phyloP scores from a whole-genome alignment of 2,888 invertebrate species.

The Archaeoteleia sp. region DNA sequence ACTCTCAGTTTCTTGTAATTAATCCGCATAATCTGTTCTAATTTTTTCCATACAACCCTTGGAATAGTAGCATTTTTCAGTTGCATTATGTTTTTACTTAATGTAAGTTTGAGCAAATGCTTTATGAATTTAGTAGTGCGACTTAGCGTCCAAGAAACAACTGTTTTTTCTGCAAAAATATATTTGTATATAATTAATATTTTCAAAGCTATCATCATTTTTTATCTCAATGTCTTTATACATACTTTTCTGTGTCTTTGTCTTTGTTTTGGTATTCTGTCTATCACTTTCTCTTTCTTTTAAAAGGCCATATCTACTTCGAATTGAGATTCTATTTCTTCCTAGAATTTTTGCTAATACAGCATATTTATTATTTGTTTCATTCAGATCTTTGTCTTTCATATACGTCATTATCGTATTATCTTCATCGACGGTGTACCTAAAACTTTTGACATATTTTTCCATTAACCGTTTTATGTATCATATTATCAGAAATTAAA shows the following conservation, averaged over 20 bases:
- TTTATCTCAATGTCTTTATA: conserved; percentile 11
- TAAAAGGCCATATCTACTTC: conserved; percentile 53
- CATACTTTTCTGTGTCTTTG: too few species aligned
- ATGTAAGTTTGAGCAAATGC: conserved; percentile 57
- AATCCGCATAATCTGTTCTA: conserved; percentile 59
- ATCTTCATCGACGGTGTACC: conserved; percentile 58
- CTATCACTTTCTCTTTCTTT: conserved; percentile 16
- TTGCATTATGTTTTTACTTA: conserved; percentile 57
- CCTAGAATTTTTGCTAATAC: conserved; percentile 58
- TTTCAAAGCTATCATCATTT: background rate
- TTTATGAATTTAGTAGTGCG: conserved; percentile 56
- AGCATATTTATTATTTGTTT: conserved; percentile 39
- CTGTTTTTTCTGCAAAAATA: conserved; percentile 1
- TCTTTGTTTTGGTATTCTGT: conserved; percentile 3
- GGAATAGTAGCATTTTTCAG: conserved; percentile 64
- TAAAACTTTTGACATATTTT: conserved; percentile 21
- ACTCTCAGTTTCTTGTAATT: conserved; percentile 47
- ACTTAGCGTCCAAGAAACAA: conserved; percentile 19
- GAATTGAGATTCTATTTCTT: conserved; percentile 58
- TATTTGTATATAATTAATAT: background rate
- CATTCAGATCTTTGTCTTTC: conserved; percentile 20
- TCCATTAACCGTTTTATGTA: conserved; percentile 1
- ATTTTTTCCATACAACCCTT: conserved; percentile 63
- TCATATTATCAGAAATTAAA: conserved; percentile 7
- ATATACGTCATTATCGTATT: conserved; percentile 56